These are phyloP conservation scores for Apodemus sylvaticus DNA, from an alignment of 2,113 vertebrate genomes.

Conservation along the genomic window DNA sequence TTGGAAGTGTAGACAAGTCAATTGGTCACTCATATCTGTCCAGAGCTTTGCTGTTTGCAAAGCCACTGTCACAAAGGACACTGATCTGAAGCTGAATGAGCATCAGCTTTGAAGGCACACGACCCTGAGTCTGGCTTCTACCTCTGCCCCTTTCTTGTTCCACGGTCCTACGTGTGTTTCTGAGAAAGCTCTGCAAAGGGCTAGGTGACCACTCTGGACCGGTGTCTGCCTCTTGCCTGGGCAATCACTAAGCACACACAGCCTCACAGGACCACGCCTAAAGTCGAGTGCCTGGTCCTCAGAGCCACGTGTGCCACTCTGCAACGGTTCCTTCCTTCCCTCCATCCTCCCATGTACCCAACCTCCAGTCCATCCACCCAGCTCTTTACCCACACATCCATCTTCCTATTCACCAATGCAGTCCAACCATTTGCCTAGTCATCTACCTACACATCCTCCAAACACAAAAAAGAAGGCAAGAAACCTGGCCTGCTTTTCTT, in stretches of 20 bases:
- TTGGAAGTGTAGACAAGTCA: not conserved
- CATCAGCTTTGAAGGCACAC: not conserved
- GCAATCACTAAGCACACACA: not conserved
- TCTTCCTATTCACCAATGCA: not conserved
- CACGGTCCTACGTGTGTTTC: no score
- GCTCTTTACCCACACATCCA: not conserved
- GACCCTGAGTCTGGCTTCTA: no score
- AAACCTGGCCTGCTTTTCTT: not conserved
- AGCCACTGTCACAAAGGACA: not conserved
- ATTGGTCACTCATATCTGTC: not conserved
- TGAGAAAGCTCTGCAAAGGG: not conserved
- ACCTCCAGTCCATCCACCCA: no score
- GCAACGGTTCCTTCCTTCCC: not conserved
- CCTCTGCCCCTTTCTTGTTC: not conserved
- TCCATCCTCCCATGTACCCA: not conserved
- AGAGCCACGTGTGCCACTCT: accelerated
- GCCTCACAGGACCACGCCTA: not conserved
- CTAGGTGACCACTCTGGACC: not conserved
- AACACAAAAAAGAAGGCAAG: not conserved
- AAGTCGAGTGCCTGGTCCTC: not conserved
- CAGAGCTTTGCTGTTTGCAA: not conserved
- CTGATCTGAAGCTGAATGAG: no score
- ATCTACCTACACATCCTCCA: not conserved
- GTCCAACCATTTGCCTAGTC: not conserved
- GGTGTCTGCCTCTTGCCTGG: not conserved